Base-by-base conservation (phyloP, 2,113 vertebrate species). In the Lycaon pictus region DNA sequence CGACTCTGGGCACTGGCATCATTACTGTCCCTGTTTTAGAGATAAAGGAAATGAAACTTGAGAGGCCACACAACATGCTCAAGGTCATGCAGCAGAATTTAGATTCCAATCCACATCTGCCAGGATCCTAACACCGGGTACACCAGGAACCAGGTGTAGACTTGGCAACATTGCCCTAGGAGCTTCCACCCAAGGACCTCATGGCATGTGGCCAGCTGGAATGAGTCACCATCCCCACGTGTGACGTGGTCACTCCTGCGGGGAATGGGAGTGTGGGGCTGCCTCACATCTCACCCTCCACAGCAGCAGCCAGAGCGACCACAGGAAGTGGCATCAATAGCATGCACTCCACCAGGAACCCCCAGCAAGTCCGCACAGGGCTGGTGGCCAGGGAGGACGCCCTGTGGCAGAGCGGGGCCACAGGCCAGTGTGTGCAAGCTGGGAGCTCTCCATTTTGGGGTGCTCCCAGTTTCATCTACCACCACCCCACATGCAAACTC, bases 191-290 rank as follows among this genome's bases (percentile, higher is more conserved):
- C 23, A 32, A 72, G 53, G 17, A 4, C 62, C 27, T 90, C 58
- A 1, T 0, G 3, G 53, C 67, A 10, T 15, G 3, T 11, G 35
- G n/a, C 32, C 12, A 3, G 17, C 15, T 22, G 0, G 11, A 37
- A 13, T 23, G n/a, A 48, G 55, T 27, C 8, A 29, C 48, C n/a
- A 17, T 84, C 35, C 25, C 11, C 8, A 0, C 1, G 62, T 29
- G 10, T 25, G 10, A 20, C 16, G 48, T 16, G 22, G 37, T 55
- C 27, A 6, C 20, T 35, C 16, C 53, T 79, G 11, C 10, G 12
- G 77, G 53, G n/a, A 35, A 22, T 6, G 11, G 2, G 48, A 35
- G 2, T 32, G 16, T 5, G 8, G 29, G n/a, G n/a, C n/a, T 20
- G 53, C 82, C 84, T 62, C 19, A 6, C 3, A 22, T 8, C 55